Evolutionary conservation across 1,140 invertebrate species (phyloP).

Genomic region (Calosoma granatense): DNA sequence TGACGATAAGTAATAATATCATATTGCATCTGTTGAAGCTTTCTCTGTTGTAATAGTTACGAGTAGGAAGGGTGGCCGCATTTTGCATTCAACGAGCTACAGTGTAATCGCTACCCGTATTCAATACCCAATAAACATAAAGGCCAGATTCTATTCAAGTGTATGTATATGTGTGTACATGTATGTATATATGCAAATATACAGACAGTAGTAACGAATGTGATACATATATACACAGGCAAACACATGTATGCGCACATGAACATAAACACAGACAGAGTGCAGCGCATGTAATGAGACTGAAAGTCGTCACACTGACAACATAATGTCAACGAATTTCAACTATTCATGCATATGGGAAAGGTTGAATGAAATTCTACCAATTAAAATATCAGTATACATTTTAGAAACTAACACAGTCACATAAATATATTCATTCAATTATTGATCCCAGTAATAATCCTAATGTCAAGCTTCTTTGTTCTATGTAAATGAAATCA

Average conservation of each 20-base stretch:
- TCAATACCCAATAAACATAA: too few species aligned
- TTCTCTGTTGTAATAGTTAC: too few species aligned
- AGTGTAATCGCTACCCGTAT: too few species aligned
- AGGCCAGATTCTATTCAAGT: not conserved
- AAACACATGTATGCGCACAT: not conserved
- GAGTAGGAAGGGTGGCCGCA: too few species aligned
- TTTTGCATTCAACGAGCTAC: too few species aligned
- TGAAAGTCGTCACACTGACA: not conserved
- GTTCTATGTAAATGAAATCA: too few species aligned
- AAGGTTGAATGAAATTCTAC: not conserved
- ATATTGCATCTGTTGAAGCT: too few species aligned
- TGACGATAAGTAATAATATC: too few species aligned
- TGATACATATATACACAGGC: not conserved
- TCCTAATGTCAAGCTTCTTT: too few species aligned
- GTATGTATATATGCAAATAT: not conserved
- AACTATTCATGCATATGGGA: not conserved
- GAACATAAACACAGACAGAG: not conserved
- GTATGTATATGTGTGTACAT: slow-evolving; percentile 1
- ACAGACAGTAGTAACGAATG: not conserved
- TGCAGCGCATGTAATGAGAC: too few species aligned
- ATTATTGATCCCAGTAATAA: too few species aligned
- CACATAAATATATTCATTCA: not conserved
- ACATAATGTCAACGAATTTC: not conserved
- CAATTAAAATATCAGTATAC: not conserved
- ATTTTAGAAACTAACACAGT: not conserved